A percentile compares a stretch with the other conserved stretches of the same genome.
Evolutionary conservation across 2,113 vertebrate species (phyloP).

Genomic region (Cyprinus carpio): DNA sequence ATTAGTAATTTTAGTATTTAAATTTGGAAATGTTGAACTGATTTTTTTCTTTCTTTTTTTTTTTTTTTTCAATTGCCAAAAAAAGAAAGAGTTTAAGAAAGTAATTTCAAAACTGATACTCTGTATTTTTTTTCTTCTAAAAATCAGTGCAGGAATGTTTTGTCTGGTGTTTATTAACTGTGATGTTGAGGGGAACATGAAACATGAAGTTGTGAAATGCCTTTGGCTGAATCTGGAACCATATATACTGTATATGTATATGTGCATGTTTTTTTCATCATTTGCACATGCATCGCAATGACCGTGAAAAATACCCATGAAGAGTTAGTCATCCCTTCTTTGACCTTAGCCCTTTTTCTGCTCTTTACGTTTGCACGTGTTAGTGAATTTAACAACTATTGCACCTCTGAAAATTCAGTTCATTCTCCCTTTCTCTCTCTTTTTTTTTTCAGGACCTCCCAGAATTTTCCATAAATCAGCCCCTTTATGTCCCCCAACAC

Average conservation of each 20-base stretch:
- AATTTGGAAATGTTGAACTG: no score
- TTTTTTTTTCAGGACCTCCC: constrained; percentile 46
- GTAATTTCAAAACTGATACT: neutral
- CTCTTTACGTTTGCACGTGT: constrained; percentile 5
- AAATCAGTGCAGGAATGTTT: neutral
- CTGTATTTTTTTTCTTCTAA: neutral
- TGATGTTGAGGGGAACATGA: neutral
- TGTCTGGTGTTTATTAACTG: neutral
- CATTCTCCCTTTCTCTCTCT: neutral
- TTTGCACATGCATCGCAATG: neutral
- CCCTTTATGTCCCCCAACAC: constrained; percentile 12
- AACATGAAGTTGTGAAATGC: neutral
- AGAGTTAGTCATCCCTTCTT: neutral
- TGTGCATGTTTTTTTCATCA: constrained; percentile 13
- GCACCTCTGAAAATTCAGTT: constrained; percentile 13
- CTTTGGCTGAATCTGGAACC: neutral
- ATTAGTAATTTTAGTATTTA: no score
- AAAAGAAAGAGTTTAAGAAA: neutral
- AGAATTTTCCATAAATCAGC: constrained; percentile 38
- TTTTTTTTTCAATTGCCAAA: no score
- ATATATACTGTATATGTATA: neutral
- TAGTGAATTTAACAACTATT: constrained; percentile 18
- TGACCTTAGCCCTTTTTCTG: constrained; percentile 28
- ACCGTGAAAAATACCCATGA: constrained; percentile 15
- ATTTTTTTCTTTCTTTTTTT: no score